phyloP scores from a whole-genome alignment of 1,140 invertebrate species.

The Doryteuthis pealeii region DNA sequence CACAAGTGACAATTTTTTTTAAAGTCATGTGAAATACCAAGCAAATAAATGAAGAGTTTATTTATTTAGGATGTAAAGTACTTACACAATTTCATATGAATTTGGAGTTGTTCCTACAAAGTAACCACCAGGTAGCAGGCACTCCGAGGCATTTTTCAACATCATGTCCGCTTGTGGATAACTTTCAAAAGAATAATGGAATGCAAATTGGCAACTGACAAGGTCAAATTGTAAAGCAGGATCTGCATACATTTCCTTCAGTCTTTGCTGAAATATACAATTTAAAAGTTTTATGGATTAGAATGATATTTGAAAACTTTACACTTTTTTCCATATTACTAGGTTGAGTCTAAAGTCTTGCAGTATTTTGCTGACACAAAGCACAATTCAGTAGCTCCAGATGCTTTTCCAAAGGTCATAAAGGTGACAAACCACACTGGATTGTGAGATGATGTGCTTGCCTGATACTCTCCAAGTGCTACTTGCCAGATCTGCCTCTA shows the following conservation, averaged over 20 bases:
- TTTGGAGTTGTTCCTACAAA: constrained; percentile 97
- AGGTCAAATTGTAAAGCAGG: constrained; percentile 78
- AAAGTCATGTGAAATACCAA: no score
- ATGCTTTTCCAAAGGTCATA: no score
- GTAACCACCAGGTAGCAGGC: constrained; percentile 83
- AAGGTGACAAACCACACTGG: neutral
- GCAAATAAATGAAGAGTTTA: no score
- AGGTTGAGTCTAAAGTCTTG: no score
- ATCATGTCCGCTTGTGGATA: constrained; percentile 87
- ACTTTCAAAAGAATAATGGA: constrained; percentile 93
- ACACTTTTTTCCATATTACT: no score
- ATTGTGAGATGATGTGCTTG: no score
- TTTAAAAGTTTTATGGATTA: neutral
- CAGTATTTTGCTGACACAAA: no score
- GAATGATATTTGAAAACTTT: neutral
- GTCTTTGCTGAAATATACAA: constrained; percentile 62
- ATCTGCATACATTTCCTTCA: constrained; percentile 74
- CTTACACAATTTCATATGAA: constrained; percentile 85
- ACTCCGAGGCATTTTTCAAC: constrained; percentile 89
- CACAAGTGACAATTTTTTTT: no score
- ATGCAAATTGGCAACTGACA: constrained; percentile 95
- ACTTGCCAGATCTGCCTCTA: no score
- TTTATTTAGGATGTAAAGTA: no score
- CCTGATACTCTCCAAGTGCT: no score
- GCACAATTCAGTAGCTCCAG: no score